phyloP scores from a whole-genome alignment of 35 echinoderm and acorn worm genomes.

The Anneissia japonica region DNA sequence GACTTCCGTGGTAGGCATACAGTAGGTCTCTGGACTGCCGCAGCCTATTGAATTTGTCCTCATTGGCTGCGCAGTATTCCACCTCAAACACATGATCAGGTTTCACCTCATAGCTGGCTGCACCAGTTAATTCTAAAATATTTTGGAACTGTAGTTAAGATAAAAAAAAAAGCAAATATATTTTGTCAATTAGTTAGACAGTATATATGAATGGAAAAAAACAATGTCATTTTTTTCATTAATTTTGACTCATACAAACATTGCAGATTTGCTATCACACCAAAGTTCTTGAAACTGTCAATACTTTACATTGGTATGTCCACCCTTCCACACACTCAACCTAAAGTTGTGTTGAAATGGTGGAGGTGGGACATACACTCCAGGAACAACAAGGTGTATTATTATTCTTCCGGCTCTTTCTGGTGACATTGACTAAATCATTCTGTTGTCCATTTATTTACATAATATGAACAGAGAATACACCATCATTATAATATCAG shows the following conservation, averaged over 20 bases:
- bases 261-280: too few relatives aligned
- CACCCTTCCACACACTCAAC: too few relatives aligned
- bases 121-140: constrained; percentile 65
- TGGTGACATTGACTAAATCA: too few relatives aligned
- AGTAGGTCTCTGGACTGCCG: constrained; percentile 59
- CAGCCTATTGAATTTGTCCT: constrained; percentile 62
- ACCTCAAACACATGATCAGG: constrained; percentile 90
- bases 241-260: too few relatives aligned
- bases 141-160: constrained; percentile 29
- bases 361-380: too few relatives aligned
- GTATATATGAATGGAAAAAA: background rate
- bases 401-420: background rate
- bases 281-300: too few relatives aligned
- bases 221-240: background rate
- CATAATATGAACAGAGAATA: too few relatives aligned
- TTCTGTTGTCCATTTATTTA: too few relatives aligned
- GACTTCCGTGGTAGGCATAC: constrained; percentile 90
- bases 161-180: background rate
- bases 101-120: constrained; percentile 76
- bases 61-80: constrained; percentile 38
- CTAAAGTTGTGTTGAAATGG: too few relatives aligned
- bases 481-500: too few relatives aligned
- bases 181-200: background rate
- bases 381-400: too few relatives aligned
- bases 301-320: too few relatives aligned